Evolutionary conservation across 2,888 invertebrate species (phyloP), one percentile per base, ranked within the genome.

Genomic region (Bellardia pandia): DNA sequence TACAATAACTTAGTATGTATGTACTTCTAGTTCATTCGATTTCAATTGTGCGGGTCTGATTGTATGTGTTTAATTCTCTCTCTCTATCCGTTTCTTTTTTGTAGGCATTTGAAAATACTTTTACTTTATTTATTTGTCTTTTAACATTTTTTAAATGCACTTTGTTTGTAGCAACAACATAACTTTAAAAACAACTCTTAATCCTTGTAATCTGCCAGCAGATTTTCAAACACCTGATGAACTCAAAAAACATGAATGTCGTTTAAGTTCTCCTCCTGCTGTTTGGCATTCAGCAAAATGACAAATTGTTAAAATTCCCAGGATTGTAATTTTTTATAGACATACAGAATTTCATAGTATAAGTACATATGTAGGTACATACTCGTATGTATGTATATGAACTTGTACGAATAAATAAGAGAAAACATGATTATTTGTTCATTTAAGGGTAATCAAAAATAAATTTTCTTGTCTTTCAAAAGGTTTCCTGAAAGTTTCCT

Each of bases 171-270:
- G 85, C 71, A 88, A 80, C 13, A 66, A 86, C 78, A 81, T 88
- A 86, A 90, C 91, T 91, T 75, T 80, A 71, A 60, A 77, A 87
- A 80, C 80, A 88, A 81, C 51, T 71, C 89, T 90, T 92, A 92
- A 92, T 92, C 92, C 92, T 90, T 89, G 88, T 90, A 91, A 91
- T 90, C 92, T 89, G 91, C 90, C 86, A 85, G 89, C 86, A 87
- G 78, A 80, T 84, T 88, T 76, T 86, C 74, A 72, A 90, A 91
- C 92, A 92, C 92, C 92, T 92, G 92, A 92, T 91, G 92, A 91
- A 90, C 90, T 90, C 74, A 16, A 45, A 16, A 45, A 58, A 64
- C 62, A 30, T 64, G 51, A 60, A 45, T 77, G 62, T 60, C 66
- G n/a, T 77, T 76, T 48, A 77, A 60, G 13, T 56, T 51, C 7